Evolutionary conservation across 2,113 vertebrate species (phyloP).

Genomic region (Nothobranchius kuhntae): DNA sequence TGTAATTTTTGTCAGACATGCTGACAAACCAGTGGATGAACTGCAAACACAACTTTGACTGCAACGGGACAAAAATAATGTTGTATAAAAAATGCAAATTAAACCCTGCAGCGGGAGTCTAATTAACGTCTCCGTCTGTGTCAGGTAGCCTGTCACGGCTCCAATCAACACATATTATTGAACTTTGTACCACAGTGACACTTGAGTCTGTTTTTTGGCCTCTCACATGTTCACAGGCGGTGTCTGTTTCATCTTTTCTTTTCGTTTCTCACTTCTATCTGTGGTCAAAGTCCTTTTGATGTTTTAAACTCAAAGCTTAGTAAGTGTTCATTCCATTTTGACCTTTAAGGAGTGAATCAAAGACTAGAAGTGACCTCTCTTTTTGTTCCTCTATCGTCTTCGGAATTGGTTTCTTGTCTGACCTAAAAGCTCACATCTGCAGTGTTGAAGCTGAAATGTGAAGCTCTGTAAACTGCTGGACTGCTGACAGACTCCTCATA

Average conservation of each 20-base stretch:
- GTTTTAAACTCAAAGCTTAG: neutral
- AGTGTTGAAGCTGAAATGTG: neutral
- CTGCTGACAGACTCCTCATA: neutral
- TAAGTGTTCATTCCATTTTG: neutral
- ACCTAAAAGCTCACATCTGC: neutral
- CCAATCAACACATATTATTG: neutral
- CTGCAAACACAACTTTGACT: too few relatives aligned
- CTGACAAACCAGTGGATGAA: too few relatives aligned
- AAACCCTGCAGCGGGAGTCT: too few relatives aligned
- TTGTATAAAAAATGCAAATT: too few relatives aligned
- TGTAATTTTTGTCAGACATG: too few relatives aligned
- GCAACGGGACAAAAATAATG: too few relatives aligned
- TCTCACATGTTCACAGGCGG: neutral
- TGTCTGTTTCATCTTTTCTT: neutral
- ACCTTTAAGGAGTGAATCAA: neutral
- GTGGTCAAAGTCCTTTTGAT: slow-evolving; percentile 2
- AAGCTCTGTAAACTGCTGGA: too few relatives aligned
- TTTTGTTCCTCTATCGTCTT: neutral
- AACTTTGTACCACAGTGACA: neutral
- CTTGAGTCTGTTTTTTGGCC: neutral
- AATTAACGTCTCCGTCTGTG: neutral
- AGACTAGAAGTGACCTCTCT: neutral
- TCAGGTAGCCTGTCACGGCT: neutral
- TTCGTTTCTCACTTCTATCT: neutral
- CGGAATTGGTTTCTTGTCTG: neutral